A percentile compares a stretch with the other conserved stretches of the same genome.
phyloP scores from a whole-genome alignment of 2,888 invertebrate species.

The Crocallis elinguaria region DNA sequence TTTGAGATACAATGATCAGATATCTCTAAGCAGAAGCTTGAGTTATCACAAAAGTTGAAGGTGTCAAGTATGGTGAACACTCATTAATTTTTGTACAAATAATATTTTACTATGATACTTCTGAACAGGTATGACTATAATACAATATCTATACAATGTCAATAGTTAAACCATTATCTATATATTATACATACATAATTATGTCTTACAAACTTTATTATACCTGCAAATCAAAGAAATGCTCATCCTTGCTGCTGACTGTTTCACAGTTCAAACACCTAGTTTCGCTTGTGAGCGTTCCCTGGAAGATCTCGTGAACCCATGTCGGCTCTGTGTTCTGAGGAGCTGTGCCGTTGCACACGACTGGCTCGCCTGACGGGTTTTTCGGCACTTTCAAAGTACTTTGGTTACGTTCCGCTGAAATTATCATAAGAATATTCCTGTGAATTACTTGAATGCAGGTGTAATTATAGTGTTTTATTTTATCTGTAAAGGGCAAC shows the following conservation, averaged over 20 bases:
- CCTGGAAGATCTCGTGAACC: conserved; percentile 99
- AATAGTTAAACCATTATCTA: no score
- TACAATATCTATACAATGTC: no score
- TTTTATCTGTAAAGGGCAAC: no score
- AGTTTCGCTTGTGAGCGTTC: conserved; percentile 99
- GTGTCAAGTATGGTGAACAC: no score
- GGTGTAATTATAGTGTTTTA: neutral
- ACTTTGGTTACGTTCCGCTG: conserved; percentile 91
- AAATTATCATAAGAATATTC: conserved; percentile 36
- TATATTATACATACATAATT: no score
- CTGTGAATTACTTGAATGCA: neutral
- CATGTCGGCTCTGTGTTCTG: conserved; percentile 95
- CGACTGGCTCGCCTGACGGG: conserved; percentile 67
- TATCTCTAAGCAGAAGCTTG: no score
- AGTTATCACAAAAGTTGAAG: no score
- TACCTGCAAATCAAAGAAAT: conserved; percentile 98
- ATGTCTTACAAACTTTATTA: no score
- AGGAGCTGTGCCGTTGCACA: conserved; percentile 69
- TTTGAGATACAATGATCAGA: no score
- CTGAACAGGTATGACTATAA: no score
- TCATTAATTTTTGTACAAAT: no score
- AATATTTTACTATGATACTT: no score
- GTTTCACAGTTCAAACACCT: conserved; percentile 99
- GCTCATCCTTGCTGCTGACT: conserved; percentile 99
- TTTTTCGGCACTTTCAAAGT: conserved; percentile 86